Conservation (phyloP, 2,113 vertebrate species). For the Synodontis membranacea region DNA sequence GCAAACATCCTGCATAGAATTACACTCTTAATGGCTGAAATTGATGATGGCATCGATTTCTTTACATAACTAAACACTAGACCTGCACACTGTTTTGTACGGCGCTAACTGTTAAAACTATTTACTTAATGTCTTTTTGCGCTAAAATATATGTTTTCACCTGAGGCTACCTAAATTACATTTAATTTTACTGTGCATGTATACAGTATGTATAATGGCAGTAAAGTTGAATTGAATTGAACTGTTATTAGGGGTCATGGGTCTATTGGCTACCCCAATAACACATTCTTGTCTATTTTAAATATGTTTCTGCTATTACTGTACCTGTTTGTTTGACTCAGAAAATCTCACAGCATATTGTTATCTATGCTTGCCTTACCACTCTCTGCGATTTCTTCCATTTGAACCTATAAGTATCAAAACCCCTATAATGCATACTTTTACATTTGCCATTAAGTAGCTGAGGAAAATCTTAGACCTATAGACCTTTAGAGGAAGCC, state of each 20-base stretch:
- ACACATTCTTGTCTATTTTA: not conserved
- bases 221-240: not conserved
- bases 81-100: not conserved
- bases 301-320: not conserved
- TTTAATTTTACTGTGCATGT: not conserved
- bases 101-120: not conserved
- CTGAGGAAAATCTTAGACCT: not conserved
- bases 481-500: conserved; percentile 5
- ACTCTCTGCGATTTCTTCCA: not conserved
- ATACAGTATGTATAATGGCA: not conserved
- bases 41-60: not conserved
- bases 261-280: not conserved
- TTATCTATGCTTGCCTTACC: not conserved
- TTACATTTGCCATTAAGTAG: conserved; percentile 18
- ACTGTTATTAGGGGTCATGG: not conserved
- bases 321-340: not conserved
- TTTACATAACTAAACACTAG: not conserved
- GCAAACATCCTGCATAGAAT: not conserved
- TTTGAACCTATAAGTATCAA: not conserved
- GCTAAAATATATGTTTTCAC: not conserved
- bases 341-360: not conserved
- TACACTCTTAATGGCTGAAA: not conserved
- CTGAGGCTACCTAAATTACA: not conserved
- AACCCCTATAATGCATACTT: not conserved
- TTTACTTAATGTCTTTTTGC: not conserved